phyloP scores from a whole-genome alignment of 2,888 invertebrate species.

The Macrophya alboannulata region DNA sequence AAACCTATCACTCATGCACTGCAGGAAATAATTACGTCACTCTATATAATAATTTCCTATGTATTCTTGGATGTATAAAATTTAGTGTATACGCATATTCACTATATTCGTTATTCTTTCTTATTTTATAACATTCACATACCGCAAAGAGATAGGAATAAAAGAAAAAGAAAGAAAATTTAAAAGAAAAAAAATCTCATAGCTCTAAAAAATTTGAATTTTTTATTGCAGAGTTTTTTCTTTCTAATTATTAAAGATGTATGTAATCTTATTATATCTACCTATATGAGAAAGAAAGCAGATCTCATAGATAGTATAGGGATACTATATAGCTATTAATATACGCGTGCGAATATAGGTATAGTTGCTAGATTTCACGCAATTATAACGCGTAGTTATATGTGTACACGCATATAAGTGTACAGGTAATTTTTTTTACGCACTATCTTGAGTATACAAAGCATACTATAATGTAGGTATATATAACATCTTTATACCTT shows the following conservation, averaged over 20 bases:
- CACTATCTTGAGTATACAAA: not conserved
- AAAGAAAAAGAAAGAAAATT: not conserved
- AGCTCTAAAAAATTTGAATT: not conserved
- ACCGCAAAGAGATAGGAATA: not conserved
- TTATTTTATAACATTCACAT: not conserved
- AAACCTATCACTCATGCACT: not conserved
- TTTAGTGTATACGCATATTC: not conserved
- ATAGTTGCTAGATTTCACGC: not conserved
- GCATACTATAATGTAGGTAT: not conserved
- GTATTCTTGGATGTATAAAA: not conserved
- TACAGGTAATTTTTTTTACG: conserved; percentile 14
- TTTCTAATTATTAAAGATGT: not conserved
- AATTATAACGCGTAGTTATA: conserved; percentile 8
- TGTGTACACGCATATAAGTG: not conserved
- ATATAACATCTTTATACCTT: not conserved
- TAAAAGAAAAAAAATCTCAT: not conserved
- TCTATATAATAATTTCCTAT: not conserved
- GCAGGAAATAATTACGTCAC: not conserved
- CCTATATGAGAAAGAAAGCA: not conserved
- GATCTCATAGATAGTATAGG: not conserved
- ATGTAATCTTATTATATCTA: not conserved
- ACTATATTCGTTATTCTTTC: not conserved
- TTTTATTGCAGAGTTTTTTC: not conserved
- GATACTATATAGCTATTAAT: not conserved
- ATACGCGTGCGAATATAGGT: conserved; percentile 28